Base-by-base conservation (phyloP, 2,113 vertebrate species). In the Turnix velox region DNA sequence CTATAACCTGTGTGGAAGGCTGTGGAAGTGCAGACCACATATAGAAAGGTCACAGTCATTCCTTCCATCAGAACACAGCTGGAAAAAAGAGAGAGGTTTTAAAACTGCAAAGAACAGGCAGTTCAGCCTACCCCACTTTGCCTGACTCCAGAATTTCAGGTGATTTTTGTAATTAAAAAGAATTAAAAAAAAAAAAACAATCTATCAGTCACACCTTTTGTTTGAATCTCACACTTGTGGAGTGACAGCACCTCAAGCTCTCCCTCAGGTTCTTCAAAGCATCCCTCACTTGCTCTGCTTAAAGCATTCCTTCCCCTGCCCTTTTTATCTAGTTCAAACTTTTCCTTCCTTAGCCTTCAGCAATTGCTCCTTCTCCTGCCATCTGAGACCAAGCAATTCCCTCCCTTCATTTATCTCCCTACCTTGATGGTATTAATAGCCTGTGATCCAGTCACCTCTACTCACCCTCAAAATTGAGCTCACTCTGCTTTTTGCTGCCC, bases 311-410 rank as follows among this genome's bases (percentile, higher is more conserved):
- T 94, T 69, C 77, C 73, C 65, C 74, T 3, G 16, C 62, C 71
- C 78, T 90, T 76, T 89, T 76, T 96, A 93, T 91, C 92, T 96
- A 93, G 95, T 94, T 96, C 94, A 96, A 91, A 93, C 84, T 93
- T 91, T 23, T 91, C 87, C 94, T 95, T 96, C 96, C 94, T 89
- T 71, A 91, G 94, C 91, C 67, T 92, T 84, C 79, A 94, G 91
- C 3, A 0, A 85, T 31, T 85, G 92, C 87, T 84, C 80, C 75
- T 84, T 93, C 89, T 93, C 77, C 84, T 92, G 46, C 74, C 96
- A 83, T n/a, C 66, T 92, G 96, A 96, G 96, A 95, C 89, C 79
- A 76, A 74, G 67, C 81, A 96, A 96, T 96, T 96, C 96, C 95
- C 96, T 96, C 78, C 68, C 91, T 91, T 96, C 71, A 96, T 96